These are phyloP conservation scores for Leucosticte australis DNA, from an alignment of 2,113 vertebrate species.

Conservation along the genomic window DNA sequence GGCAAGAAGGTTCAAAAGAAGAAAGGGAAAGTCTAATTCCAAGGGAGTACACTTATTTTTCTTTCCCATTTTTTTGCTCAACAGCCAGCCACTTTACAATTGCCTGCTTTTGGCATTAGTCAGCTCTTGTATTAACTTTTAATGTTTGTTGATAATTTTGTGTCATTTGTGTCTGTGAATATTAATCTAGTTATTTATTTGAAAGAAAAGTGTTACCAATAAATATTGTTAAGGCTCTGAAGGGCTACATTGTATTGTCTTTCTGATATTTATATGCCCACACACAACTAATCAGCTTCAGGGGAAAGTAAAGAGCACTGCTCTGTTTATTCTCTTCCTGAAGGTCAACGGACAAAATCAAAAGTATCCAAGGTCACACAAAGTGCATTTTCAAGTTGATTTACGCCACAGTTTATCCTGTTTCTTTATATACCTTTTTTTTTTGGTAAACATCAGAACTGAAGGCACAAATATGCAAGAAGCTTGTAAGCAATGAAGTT, in stretches of 20 bases:
- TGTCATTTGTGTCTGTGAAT: slow-evolving; percentile 39
- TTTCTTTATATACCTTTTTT: neutral
- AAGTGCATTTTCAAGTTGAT: neutral
- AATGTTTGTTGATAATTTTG: slow-evolving; percentile 1
- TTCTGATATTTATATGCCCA: slow-evolving; percentile 54
- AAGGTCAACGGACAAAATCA: slow-evolving; percentile 26
- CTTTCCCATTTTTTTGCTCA: neutral
- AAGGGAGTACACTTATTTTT: neutral
- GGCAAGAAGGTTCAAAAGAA: neutral
- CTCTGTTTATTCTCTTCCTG: slow-evolving; percentile 13
- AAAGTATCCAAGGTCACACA: slow-evolving; percentile 27
- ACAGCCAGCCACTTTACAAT: neutral
- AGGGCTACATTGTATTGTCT: slow-evolving; percentile 7
- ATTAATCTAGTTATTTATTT: slow-evolving; percentile 38
- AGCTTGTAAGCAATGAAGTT: neutral
- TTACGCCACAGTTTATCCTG: neutral
- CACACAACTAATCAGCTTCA: slow-evolving; percentile 1
- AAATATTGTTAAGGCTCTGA: slow-evolving; percentile 37
- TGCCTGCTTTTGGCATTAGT: neutral
- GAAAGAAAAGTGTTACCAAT: slow-evolving; percentile 3
- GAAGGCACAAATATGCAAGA: neutral
- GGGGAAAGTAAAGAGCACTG: slow-evolving; percentile 26
- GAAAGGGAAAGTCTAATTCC: neutral
- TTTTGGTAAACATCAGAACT: neutral
- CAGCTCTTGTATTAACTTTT: neutral